phyloP scores from a whole-genome alignment of 2,797 vertebrate species.

The Ciconia nigra region DNA sequence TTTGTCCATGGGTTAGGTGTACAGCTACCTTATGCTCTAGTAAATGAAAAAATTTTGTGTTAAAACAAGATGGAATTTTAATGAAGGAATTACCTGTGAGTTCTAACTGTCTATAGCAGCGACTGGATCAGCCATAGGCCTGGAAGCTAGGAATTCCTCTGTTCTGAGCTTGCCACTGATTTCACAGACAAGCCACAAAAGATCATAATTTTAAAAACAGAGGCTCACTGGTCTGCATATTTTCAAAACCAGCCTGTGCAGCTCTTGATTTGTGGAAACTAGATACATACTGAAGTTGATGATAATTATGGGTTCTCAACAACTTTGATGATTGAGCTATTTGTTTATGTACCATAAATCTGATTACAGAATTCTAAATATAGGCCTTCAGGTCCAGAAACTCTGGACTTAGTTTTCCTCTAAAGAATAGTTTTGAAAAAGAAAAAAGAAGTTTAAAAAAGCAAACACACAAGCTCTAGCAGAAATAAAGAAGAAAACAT shows the following conservation, averaged over 20 bases:
- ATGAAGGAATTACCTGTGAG: not conserved
- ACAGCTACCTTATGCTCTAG: not conserved
- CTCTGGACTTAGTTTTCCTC: not conserved
- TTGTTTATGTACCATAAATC: conserved; percentile 36
- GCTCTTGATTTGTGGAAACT: conserved; percentile 35
- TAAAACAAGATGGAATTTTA: not conserved
- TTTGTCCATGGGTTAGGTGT: not conserved
- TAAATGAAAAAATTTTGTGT: not conserved
- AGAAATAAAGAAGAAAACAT: not conserved
- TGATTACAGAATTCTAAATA: conserved; percentile 16
- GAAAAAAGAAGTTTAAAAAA: not conserved
- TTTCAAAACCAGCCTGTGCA: conserved; percentile 3
- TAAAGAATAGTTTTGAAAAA: not conserved
- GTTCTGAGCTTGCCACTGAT: not conserved
- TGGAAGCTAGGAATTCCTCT: not conserved
- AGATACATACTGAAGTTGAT: not conserved
- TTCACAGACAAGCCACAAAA: not conserved
- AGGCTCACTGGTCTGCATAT: not conserved
- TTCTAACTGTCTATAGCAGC: not conserved
- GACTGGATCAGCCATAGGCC: not conserved
- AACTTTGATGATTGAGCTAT: conserved; percentile 29
- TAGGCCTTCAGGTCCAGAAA: not conserved
- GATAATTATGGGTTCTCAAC: conserved; percentile 26
- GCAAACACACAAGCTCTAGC: fast-evolving
- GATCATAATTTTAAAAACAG: not conserved